Conservation (phyloP, 2,888 invertebrate species). For the Dicycla oo region DNA sequence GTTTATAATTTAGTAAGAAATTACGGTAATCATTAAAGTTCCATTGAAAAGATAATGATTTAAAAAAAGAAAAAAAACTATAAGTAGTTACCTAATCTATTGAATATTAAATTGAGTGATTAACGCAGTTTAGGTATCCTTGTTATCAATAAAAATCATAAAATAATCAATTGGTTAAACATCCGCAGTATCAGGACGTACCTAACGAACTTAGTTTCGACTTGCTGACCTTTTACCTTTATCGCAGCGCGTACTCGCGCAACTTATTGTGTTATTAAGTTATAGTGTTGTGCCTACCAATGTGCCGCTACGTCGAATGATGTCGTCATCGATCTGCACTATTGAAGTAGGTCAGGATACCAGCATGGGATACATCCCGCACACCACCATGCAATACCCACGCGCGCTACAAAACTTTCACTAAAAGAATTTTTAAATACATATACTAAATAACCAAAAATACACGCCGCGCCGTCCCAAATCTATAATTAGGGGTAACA, state of each 20-base stretch:
- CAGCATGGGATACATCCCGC: constrained; percentile 52
- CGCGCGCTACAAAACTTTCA: constrained; percentile 59
- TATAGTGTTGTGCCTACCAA: constrained; percentile 49
- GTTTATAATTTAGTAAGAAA: background rate
- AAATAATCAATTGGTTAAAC: constrained; percentile 11
- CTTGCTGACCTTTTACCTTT: constrained; percentile 68
- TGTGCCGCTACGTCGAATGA: constrained; percentile 49
- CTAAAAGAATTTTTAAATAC: constrained; percentile 23
- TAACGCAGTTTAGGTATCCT: background rate
- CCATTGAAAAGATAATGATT: background rate
- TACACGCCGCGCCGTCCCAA: constrained; percentile 57
- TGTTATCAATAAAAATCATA: background rate
- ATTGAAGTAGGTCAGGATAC: constrained; percentile 71
- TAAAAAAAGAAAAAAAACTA: too few relatives aligned
- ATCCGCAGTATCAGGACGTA: constrained; percentile 49
- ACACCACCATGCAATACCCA: constrained; percentile 46
- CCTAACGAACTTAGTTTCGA: constrained; percentile 53
- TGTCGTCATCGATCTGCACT: constrained; percentile 67
- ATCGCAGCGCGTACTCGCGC: constrained; percentile 46
- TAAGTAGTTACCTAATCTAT: background rate
- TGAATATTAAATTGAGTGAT: background rate
- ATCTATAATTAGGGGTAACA: constrained; percentile 72
- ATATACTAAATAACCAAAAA: constrained; percentile 26
- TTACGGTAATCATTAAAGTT: background rate
- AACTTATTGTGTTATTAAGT: constrained; percentile 57